Percentiles rank a stretch among this genome's conserved stretches.
Conservation (phyloP, 2,888 invertebrate genomes). For the Rhogogaster chlorosoma region DNA sequence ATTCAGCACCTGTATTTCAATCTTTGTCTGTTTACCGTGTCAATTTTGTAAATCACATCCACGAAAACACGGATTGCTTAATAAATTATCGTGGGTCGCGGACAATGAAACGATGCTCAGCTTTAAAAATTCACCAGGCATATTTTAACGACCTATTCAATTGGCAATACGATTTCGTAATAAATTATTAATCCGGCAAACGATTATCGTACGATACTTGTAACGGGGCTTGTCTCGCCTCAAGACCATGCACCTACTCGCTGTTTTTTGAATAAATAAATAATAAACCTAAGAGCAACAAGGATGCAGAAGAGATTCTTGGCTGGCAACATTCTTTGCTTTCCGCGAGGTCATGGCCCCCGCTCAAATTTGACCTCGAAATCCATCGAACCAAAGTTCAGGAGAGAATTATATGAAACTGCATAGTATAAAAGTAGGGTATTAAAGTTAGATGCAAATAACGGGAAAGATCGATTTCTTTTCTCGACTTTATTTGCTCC, state of each 20-base stretch:
- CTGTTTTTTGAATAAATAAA: background rate
- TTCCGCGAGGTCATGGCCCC: conserved; percentile 33
- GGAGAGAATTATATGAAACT: background rate
- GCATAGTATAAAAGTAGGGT: background rate
- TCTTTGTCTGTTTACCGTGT: background rate
- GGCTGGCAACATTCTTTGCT: conserved; percentile 25
- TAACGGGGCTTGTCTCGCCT: conserved; percentile 24
- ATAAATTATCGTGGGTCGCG: background rate
- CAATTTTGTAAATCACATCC: background rate
- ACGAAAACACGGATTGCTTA: background rate
- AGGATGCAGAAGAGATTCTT: conserved; percentile 11
- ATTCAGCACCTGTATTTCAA: background rate
- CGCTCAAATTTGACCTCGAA: conserved; percentile 22
- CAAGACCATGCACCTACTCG: background rate
- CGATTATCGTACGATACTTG: conserved; percentile 12
- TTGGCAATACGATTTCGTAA: conserved; percentile 25
- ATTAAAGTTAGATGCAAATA: background rate
- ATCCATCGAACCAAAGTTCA: background rate
- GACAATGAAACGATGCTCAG: background rate
- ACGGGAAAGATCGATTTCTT: background rate
- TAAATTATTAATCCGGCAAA: conserved; percentile 30
- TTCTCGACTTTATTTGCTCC: background rate
- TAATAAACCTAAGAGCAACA: background rate
- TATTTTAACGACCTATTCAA: background rate
- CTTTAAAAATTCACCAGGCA: background rate